A percentile compares a stretch with the other conserved stretches of the same genome.
These are phyloP conservation scores for Nyctalus aviator DNA, from an alignment of 2,797 vertebrate genomes.

Conservation along the genomic window DNA sequence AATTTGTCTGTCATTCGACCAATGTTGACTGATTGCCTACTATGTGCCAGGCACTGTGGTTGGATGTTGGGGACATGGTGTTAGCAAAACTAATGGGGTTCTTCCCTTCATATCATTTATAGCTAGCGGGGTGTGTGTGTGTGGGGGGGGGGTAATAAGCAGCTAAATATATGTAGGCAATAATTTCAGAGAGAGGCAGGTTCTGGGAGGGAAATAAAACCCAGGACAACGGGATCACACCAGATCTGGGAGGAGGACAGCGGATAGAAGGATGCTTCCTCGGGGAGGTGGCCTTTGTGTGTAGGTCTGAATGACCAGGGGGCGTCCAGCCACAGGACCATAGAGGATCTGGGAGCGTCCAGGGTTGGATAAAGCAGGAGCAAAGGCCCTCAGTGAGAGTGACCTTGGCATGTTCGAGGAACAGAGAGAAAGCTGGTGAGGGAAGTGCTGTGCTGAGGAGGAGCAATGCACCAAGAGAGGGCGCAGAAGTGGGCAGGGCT, in stretches of 20 bases:
- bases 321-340: neutral
- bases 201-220: neutral
- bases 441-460: accelerated
- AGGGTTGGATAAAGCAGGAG: neutral
- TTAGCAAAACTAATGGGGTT: neutral
- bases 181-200: neutral
- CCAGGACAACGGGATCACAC: neutral
- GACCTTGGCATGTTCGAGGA: accelerated
- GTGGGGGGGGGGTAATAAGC: neutral
- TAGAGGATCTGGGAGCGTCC: neutral
- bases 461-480: accelerated
- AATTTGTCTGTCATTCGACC: neutral
- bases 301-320: no score
- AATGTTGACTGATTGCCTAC: neutral
- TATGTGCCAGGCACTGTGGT: accelerated
- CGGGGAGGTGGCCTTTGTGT: neutral
- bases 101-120: neutral
- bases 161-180: accelerated
- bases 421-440: neutral
- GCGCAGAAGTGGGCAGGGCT: accelerated
- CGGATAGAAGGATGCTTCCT: neutral
- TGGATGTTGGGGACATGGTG: neutral
- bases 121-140: accelerated
- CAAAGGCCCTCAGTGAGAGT: neutral
- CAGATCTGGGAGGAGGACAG: no score